Percentiles rank a stretch among this genome's conserved stretches.
Conservation (phyloP, 2,113 vertebrate species). For the Lontra canadensis region DNA sequence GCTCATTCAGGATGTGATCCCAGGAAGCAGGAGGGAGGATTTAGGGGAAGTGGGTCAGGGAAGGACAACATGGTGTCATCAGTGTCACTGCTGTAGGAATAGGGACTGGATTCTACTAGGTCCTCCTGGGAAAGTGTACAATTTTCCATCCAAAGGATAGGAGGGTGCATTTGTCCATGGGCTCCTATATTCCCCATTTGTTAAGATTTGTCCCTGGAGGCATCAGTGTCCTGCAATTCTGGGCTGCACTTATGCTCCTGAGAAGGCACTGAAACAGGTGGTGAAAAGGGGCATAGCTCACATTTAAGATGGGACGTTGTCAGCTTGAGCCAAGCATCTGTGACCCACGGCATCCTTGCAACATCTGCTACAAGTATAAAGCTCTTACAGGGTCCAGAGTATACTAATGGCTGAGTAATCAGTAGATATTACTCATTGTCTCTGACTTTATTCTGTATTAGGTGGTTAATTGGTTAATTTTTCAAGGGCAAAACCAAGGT, state of each 20-base stretch:
- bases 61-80: background rate
- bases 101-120: background rate
- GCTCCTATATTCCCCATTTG: background rate
- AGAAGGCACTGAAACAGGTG: background rate
- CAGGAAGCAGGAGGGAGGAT: background rate
- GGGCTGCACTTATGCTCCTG: background rate
- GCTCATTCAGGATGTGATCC: background rate
- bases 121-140: background rate
- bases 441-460: background rate
- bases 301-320: background rate
- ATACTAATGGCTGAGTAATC: background rate
- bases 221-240: background rate
- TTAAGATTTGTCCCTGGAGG: background rate
- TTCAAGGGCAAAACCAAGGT: background rate
- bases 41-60: background rate
- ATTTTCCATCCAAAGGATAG: background rate
- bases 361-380: background rate
- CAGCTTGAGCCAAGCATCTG: background rate
- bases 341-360: background rate
- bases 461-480: background rate
- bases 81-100: background rate
- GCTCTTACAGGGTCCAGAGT: background rate
- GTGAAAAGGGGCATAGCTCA: background rate
- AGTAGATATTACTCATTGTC: background rate
- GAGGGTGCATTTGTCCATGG: background rate